phyloP scores from a whole-genome alignment of 2,113 vertebrate genomes.

The Bos taurus region ARS-UCD2.0 NC_037332.1:74482001-74482500 shows the following conservation, averaged over 20 bases:
- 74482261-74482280: no score
- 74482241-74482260: neutral
- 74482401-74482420: neutral
- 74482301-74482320: no score
- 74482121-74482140: no score
- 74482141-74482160: no score
- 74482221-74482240: neutral
- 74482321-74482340: accelerated
- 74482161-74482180: no score
- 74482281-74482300: neutral
- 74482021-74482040: no score
- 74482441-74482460: neutral
- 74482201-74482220: no score
- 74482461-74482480: neutral
- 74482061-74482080: neutral
- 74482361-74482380: neutral
- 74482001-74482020: neutral
- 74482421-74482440: neutral
- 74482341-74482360: neutral
- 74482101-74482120: neutral
- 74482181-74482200: no score
- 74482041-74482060: neutral
- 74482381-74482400: neutral
- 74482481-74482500: no score
- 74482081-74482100: neutral